phyloP scores from a whole-genome alignment of 2,888 invertebrate genomes.

The Phragmatobia fuliginosa region DNA sequence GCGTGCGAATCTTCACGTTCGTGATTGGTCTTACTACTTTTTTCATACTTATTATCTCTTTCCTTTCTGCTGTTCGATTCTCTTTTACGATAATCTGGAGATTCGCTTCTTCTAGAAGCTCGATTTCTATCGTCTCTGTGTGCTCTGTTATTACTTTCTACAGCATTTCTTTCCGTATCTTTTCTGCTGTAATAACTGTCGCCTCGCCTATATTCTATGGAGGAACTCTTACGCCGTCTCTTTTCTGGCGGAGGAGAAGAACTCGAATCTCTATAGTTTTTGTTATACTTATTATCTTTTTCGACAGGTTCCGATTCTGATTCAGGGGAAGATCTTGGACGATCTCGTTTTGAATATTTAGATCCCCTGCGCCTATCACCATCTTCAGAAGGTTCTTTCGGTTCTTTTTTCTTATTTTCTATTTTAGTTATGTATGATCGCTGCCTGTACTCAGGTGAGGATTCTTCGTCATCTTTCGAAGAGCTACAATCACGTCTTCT shows the following conservation, averaged over 20 bases:
- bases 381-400: constrained; percentile 62
- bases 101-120: constrained; percentile 51
- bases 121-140: constrained; percentile 54
- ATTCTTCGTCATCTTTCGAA: constrained; percentile 58
- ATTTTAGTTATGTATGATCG: constrained; percentile 74
- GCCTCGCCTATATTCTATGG: constrained; percentile 56
- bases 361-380: constrained; percentile 55
- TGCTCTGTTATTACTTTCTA: constrained; percentile 54
- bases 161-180: constrained; percentile 47
- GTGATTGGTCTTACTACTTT: constrained; percentile 51
- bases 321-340: constrained; percentile 60
- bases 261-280: constrained; percentile 60
- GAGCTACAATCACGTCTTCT: constrained; percentile 67
- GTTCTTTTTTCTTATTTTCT: constrained; percentile 66
- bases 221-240: constrained; percentile 67
- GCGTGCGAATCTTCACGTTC: constrained; percentile 59
- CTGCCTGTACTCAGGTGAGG: constrained; percentile 67
- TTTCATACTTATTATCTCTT: constrained; percentile 57
- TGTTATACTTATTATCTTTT: constrained; percentile 65
- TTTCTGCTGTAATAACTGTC: constrained; percentile 50
- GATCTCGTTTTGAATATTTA: constrained; percentile 67
- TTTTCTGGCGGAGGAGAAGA: constrained; percentile 74
- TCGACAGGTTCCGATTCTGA: constrained; percentile 64
- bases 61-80: constrained; percentile 43
- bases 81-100: constrained; percentile 49